Base-by-base conservation (phyloP, 2,888 invertebrate genomes). In the Harpagoxenus sublaevis region DNA sequence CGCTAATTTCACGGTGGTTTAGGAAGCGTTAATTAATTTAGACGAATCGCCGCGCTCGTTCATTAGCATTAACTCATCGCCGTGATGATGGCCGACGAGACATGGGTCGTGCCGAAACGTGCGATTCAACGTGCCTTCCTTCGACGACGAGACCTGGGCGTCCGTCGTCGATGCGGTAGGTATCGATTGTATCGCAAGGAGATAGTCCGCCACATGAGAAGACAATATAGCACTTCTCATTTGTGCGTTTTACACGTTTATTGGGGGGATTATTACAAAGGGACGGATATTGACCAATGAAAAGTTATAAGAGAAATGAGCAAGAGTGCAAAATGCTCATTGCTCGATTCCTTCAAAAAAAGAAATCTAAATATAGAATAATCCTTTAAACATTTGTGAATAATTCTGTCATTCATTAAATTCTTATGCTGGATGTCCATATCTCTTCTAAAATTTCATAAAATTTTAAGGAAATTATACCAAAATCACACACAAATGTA, bases 1-100 rank as follows among this genome's bases (percentile, higher is more conserved):
- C 85, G 79, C 86, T 91, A 91, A 92, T 92, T 92, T 92, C 92
- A 92, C 90, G 92, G 88, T 90, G 88, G 86, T 91, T 92, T 88
- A 87, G 87, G 83, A 77, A 62, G 70, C 79, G 86, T 85, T 91
- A 91, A 92, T 92, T 91, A 90, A 92, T 92, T 89, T 89, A 86
- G 87, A 89, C 84, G 84, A 91, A 87, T 89, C 84, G 84, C 81
- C 75, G 73, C 83, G 79, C 48, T 35, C 71, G 39, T 55, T 86
- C 75, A 89, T 89, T 88, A 86, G 84, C 88, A 89, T 85, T 89
- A 89, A 89, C 83, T 89, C 86, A 84, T 78, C 68, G 75, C 55
- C 70, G 55, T 39, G 79, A 81, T 81, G 79, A 71, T 71, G 60
- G 60, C 60, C 48, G 60, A 71, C n/a, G 60, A n/a, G 53, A 57